Conservation (phyloP, 2,797 vertebrate genomes). For the Miichthys miiuy region DNA sequence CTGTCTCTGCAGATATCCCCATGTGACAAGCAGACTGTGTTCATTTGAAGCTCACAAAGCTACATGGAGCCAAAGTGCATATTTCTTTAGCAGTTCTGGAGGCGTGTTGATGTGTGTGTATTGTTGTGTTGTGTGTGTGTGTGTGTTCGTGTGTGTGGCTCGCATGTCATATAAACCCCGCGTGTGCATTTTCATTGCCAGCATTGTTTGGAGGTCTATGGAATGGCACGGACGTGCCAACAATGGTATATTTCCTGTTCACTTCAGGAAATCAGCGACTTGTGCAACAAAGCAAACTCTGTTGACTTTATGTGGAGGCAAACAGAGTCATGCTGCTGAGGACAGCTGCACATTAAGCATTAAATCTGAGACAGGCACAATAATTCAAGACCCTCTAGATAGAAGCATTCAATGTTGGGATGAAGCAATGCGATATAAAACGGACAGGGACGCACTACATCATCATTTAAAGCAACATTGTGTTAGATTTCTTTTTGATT, state of each 20-base stretch:
- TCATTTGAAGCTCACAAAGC: constrained; percentile 21
- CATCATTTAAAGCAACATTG: no score
- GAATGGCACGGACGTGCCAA: constrained; percentile 5
- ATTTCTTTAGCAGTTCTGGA: constrained; percentile 1
- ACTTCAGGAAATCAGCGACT: constrained; percentile 41
- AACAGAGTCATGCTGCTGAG: constrained; percentile 28
- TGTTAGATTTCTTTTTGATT: no score
- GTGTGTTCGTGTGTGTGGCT: constrained; percentile 6
- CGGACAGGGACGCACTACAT: background rate
- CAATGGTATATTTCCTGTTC: constrained; percentile 27
- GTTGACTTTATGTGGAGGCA: constrained; percentile 36
- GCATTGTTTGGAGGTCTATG: constrained; percentile 39
- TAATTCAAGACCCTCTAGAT: constrained; percentile 11
- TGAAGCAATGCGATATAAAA: background rate
- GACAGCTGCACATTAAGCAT: constrained; percentile 48
- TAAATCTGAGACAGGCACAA: constrained; percentile 29
- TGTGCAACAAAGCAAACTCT: constrained; percentile 33
- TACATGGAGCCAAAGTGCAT: constrained; percentile 7
- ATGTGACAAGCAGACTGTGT: constrained; percentile 16
- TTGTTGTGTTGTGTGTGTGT: background rate
- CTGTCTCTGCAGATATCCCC: constrained; percentile 16
- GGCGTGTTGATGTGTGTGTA: constrained; percentile 15
- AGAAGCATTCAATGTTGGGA: constrained; percentile 4
- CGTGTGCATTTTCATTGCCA: constrained; percentile 6
- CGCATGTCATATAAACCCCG: background rate